phyloP scores from a whole-genome alignment of 2,113 vertebrate species.

The Actenoides lindsayi region DNA sequence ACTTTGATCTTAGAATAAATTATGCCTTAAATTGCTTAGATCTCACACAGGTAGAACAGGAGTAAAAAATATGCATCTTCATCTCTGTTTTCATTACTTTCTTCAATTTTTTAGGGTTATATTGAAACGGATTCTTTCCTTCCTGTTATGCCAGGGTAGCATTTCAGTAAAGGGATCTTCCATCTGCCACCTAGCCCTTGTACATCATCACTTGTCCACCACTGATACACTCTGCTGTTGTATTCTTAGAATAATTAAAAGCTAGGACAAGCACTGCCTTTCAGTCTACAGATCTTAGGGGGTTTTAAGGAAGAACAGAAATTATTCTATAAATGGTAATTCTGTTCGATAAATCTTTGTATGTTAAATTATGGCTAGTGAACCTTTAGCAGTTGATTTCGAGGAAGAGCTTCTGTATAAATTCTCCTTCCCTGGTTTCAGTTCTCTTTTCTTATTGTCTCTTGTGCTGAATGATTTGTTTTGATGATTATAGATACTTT shows the following conservation, averaged over 20 bases:
- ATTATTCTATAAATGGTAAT: neutral
- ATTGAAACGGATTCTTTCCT: neutral
- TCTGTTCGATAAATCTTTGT: neutral
- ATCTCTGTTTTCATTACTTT: neutral
- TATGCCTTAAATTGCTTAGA: slow-evolving; percentile 24
- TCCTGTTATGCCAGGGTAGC: neutral
- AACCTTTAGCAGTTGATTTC: neutral
- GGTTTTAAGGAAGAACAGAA: neutral
- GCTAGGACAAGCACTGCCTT: neutral
- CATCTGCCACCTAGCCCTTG: neutral
- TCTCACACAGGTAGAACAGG: neutral
- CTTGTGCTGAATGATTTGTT: slow-evolving; percentile 42
- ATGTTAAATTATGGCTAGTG: neutral
- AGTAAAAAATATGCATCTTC: neutral
- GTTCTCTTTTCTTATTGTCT: slow-evolving; percentile 32
- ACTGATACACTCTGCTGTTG: neutral
- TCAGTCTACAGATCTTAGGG: neutral
- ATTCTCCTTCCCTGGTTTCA: neutral
- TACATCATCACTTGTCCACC: neutral
- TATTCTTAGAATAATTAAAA: neutral
- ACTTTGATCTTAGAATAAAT: slow-evolving; percentile 66
- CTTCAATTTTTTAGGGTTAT: neutral
- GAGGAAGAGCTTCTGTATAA: neutral
- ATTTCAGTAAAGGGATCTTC: neutral
- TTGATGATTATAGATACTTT: slow-evolving; percentile 57